Percentiles rank a stretch among this genome's conserved stretches.
Evolutionary conservation across 2,888 invertebrate species (phyloP).

Genomic region (Trichacis sp.): DNA sequence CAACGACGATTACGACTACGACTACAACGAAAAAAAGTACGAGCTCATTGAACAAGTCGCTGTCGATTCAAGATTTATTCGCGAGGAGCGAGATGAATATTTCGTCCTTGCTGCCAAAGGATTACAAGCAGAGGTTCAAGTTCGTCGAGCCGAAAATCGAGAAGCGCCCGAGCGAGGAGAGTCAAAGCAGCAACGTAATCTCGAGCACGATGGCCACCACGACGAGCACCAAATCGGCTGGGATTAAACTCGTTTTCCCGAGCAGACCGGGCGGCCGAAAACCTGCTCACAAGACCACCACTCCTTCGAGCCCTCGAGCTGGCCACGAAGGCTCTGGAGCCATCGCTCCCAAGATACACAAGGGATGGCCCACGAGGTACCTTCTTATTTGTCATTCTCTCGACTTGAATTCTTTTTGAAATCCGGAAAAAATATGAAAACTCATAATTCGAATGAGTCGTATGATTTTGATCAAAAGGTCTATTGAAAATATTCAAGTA

Average conservation of each 20-base stretch:
- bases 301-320: constrained; percentile 69
- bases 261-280: constrained; percentile 80
- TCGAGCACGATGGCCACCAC: constrained; percentile 67
- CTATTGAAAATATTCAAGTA: too few relatives aligned
- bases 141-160: constrained; percentile 28
- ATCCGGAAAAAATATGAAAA: too few relatives aligned
- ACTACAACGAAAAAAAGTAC: constrained; percentile 46
- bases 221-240: constrained; percentile 59
- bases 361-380: constrained; percentile 89
- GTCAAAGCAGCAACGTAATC: constrained; percentile 19
- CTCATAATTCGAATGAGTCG: too few relatives aligned
- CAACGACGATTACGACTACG: not conserved
- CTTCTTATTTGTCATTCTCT: too few relatives aligned
- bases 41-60: constrained; percentile 59
- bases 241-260: constrained; percentile 82
- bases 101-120: constrained; percentile 71
- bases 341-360: constrained; percentile 79
- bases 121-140: constrained; percentile 70
- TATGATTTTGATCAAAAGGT: too few relatives aligned
- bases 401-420: too few relatives aligned
- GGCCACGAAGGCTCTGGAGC: constrained; percentile 68
- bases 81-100: constrained; percentile 65
- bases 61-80: constrained; percentile 60
- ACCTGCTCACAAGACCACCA: constrained; percentile 72
- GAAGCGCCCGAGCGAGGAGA: constrained; percentile 21